phyloP scores from a whole-genome alignment of 2,888 invertebrate species.

The Platerodrilus igneus region DNA sequence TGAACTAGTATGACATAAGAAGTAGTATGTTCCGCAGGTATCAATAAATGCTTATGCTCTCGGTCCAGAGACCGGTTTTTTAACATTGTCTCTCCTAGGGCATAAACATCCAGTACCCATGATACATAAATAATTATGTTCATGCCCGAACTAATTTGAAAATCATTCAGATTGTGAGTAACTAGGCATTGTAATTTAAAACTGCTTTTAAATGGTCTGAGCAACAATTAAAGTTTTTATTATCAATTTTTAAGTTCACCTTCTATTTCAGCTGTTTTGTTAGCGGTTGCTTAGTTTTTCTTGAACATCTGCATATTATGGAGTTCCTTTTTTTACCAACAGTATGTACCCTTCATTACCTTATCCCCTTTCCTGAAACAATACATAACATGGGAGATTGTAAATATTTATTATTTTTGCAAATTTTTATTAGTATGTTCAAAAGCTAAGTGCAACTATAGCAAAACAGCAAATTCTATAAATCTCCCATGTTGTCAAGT shows the following conservation, averaged over 20 bases:
- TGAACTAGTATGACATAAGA: too few relatives aligned
- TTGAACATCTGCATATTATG: conserved; percentile 30
- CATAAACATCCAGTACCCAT: too few relatives aligned
- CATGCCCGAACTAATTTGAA: too few relatives aligned
- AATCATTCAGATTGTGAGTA: too few relatives aligned
- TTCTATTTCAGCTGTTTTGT: conserved; percentile 45
- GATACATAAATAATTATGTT: too few relatives aligned
- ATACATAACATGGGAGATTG: conserved; percentile 20
- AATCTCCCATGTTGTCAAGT: conserved; percentile 21
- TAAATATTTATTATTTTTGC: conserved; percentile 1
- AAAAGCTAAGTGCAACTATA: conserved; percentile 23
- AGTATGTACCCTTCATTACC: conserved; percentile 32
- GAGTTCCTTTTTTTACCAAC: conserved; percentile 31
- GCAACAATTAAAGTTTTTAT: neutral
- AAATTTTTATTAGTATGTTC: conserved; percentile 14
- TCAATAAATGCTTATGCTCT: too few relatives aligned
- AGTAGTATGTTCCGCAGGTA: too few relatives aligned
- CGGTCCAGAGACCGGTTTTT: too few relatives aligned
- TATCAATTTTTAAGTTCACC: conserved; percentile 1
- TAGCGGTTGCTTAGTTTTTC: conserved; percentile 44
- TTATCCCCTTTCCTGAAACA: conserved; percentile 11
- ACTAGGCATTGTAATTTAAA: too few relatives aligned
- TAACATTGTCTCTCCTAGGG: too few relatives aligned
- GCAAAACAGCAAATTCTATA: conserved; percentile 19
- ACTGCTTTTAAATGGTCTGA: too few relatives aligned